Base-by-base conservation (phyloP, 2,888 invertebrate species). In the Chydorus sphaericus region DNA sequence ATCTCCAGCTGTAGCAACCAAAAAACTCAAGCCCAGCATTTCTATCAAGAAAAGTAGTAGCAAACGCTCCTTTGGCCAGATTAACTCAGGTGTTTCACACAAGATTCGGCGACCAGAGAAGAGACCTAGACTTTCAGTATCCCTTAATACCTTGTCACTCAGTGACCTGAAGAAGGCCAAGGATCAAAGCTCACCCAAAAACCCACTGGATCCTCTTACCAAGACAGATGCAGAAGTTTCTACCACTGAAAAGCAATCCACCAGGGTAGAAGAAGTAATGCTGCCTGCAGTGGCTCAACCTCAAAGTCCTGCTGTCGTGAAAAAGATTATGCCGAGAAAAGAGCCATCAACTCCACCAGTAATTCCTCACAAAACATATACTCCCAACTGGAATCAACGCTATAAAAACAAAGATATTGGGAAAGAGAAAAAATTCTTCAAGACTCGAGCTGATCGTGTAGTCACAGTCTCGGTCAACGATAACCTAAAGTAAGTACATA, bases 1-100 rank as follows among this genome's bases (percentile, higher is more conserved):
- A 10, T 20, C 14, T 14, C n/a, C n/a, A n/a, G n/a, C n/a, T n/a
- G n/a, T n/a, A n/a, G n/a, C n/a, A n/a, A n/a, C n/a, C n/a, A n/a
- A n/a, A n/a, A n/a, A n/a, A n/a, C n/a, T n/a, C n/a, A n/a, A n/a
- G n/a, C n/a, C n/a, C n/a, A n/a, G n/a, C n/a, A n/a, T n/a, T n/a
- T n/a, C n/a, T n/a, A n/a, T n/a, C n/a, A n/a, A n/a, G n/a, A n/a
- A n/a, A n/a, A 44, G 26, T 26, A 44, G 10, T 28, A 44, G 28
- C 1, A 50, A 50, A 30, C 28, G 30, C 28, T 5, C 10, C 16
- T 4, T n/a, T 50, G 50, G 50, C 4, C 30, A 31, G 20, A 50
- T 50, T 18, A 50, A 50, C 16, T 29, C 50, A 14, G 50, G 50
- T 20, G 50, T 50, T 30, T 50, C 50, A 1, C 50, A 50, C 11